Percentiles rank a stretch among this genome's conserved stretches.
phyloP scores from a whole-genome alignment of 2,888 invertebrate genomes.

The Plutella xylostella region DNA sequence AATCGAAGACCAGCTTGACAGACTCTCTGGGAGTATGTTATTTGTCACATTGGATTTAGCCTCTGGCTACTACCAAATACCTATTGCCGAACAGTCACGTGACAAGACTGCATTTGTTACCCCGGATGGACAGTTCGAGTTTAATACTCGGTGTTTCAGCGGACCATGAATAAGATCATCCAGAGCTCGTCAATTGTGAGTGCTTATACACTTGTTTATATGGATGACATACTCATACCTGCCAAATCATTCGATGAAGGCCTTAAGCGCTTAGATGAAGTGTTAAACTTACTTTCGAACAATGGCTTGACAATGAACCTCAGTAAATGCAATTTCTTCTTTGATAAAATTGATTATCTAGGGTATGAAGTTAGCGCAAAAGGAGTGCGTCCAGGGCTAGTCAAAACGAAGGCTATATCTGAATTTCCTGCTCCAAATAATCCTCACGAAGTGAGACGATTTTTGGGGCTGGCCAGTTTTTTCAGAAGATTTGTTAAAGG shows the following conservation, averaged over 20 bases:
- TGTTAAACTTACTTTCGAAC: constrained; percentile 7
- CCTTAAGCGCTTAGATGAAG: constrained; percentile 6
- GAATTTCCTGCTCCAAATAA: constrained; percentile 20
- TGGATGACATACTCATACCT: constrained; percentile 15
- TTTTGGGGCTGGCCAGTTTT: constrained; percentile 22
- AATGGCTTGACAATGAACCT: constrained; percentile 17
- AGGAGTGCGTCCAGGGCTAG: constrained; percentile 17
- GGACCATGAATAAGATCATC: constrained; percentile 8
- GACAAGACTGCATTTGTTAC: constrained; percentile 30
- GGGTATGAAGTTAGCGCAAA: constrained; percentile 19
- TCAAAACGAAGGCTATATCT: constrained; percentile 19
- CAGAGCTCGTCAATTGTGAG: background rate
- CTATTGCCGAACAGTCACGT: constrained; percentile 19
- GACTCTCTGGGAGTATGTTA: background rate
- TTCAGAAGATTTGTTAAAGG: constrained; percentile 22
- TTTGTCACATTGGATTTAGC: background rate
- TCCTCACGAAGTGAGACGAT: constrained; percentile 21
- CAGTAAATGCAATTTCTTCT: constrained; percentile 19
- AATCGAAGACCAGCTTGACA: constrained; percentile 1
- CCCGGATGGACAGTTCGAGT: constrained; percentile 23
- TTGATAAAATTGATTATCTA: constrained; percentile 17
- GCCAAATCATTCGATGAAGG: constrained; percentile 7
- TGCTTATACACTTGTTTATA: constrained; percentile 7
- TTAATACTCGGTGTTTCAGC: constrained; percentile 19
- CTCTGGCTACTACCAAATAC: constrained; percentile 29